Percentiles rank a stretch among this genome's conserved stretches.
phyloP scores from a whole-genome alignment of 1,140 invertebrate species.

The Chironomus striatipennis region DNA sequence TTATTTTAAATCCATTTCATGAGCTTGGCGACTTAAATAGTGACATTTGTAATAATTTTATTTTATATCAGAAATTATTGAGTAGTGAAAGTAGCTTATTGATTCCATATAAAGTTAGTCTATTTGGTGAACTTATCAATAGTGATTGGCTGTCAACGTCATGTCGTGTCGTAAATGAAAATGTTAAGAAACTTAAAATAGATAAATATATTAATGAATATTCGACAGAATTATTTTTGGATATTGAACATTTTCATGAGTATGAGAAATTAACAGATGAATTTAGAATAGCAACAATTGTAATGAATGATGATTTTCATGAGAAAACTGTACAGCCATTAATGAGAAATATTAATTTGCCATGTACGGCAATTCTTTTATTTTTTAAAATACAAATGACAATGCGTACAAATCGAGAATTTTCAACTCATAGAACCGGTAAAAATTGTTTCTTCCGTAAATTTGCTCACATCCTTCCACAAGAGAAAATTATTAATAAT shows the following conservation, averaged over 20 bases:
- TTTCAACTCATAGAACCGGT: neutral
- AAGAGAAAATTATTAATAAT: neutral
- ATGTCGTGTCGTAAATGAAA: slow-evolving; percentile 38
- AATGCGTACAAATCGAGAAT: neutral
- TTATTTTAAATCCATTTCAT: slow-evolving; percentile 38
- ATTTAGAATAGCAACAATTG: neutral
- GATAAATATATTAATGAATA: slow-evolving; percentile 37
- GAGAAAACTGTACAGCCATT: neutral
- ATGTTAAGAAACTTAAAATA: slow-evolving; percentile 36
- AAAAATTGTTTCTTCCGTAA: neutral
- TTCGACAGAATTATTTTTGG: slow-evolving; percentile 38
- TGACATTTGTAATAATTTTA: slow-evolving; percentile 31
- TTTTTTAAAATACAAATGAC: neutral
- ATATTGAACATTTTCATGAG: slow-evolving; percentile 30
- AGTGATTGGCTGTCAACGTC: slow-evolving; percentile 38
- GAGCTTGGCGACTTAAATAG: slow-evolving; percentile 37
- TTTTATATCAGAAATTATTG: slow-evolving; percentile 31
- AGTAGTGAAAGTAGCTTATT: slow-evolving; percentile 37
- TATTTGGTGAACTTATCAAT: slow-evolving; percentile 36
- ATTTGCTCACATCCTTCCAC: neutral
- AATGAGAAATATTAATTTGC: slow-evolving; percentile 21
- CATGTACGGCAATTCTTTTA: neutral
- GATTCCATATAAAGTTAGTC: slow-evolving; percentile 35
- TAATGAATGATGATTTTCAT: neutral
- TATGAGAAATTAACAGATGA: neutral